Evolutionary conservation across 2,113 vertebrate species (phyloP), one percentile per base, ranked within the genome.

Genomic region (Columba janthina): DNA sequence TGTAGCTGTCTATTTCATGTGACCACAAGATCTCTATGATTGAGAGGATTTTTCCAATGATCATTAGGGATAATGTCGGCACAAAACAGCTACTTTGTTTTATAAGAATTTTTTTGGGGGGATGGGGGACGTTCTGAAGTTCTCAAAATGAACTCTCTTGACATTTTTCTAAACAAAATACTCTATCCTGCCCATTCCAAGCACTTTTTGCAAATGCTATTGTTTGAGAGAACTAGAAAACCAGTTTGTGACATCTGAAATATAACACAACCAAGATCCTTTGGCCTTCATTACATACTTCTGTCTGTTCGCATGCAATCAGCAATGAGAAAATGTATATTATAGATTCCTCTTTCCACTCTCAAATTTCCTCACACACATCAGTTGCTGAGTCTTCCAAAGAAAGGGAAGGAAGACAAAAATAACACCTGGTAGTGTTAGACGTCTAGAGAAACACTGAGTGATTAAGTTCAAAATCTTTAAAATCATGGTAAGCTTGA

Each of bases 381-480:
- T 79, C 21, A 85, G 17, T 15, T 22, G 1, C 5, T 36, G 12
- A 79, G 24, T 25, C 40, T 87, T 81, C 42, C 58, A 40, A 56
- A 81, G 29, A 34, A 81, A 74, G 11, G 15, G 7, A 88, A 78
- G 7, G 15, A 74, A 79, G 20, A 76, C n/a, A 22, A 82, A 94
- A 67, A 2, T 58, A 50, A 71, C 2, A 38, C 5, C 16, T 0
- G 0, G 3, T 72, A 26, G 5, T 62, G 11, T 62, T 28, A 77
- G 28, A 60, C 9, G 38, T 28, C 11, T 60, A 44, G n/a, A 84
- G 14, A 62, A 26, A 58, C 53, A 38, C 32, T 4, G 85, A 60
- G 6, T 31, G 26, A 71, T 81, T 24, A 81, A 86, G 8, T 56
- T 56, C 57, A 54, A 56, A 84, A 78, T 75, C 38, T 32, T 44